A percentile compares a stretch with the other conserved stretches of the same genome.
phyloP scores from a whole-genome alignment of 2,113 vertebrate genomes.

The Coracopsis vasa region DNA sequence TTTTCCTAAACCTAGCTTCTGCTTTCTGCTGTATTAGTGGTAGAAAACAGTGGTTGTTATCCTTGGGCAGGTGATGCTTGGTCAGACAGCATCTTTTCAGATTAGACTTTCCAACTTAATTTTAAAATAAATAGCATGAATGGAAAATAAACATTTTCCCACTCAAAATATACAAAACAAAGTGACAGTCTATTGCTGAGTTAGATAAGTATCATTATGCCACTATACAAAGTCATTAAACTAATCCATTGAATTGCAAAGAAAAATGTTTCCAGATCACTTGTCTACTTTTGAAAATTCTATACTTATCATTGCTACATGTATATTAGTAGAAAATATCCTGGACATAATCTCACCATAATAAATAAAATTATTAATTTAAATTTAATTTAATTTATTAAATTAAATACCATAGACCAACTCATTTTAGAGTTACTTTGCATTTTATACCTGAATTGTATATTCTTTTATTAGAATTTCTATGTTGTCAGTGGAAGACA shows the following conservation, averaged over 20 bases:
- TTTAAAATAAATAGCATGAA: background rate
- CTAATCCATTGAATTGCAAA: background rate
- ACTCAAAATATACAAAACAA: background rate
- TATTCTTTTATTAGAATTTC: background rate
- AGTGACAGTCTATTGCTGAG: background rate
- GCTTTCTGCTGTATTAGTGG: background rate
- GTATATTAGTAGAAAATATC: background rate
- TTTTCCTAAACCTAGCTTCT: background rate
- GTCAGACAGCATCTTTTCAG: background rate
- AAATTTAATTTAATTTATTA: background rate
- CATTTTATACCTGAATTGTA: background rate
- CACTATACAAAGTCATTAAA: background rate
- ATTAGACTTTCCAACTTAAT: background rate
- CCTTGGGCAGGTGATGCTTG: background rate
- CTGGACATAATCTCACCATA: background rate
- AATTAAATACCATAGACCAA: background rate
- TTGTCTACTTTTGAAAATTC: background rate
- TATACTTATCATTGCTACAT: background rate
- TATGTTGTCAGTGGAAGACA: background rate
- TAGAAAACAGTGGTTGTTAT: background rate
- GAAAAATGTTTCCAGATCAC: background rate
- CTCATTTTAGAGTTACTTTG: background rate
- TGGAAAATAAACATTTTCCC: background rate
- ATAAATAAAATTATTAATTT: background rate
- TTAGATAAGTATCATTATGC: background rate